Percentiles rank a stretch among this genome's conserved stretches.
Conservation (phyloP, 2,797 vertebrate species). For the Oophaga sylvatica region DNA sequence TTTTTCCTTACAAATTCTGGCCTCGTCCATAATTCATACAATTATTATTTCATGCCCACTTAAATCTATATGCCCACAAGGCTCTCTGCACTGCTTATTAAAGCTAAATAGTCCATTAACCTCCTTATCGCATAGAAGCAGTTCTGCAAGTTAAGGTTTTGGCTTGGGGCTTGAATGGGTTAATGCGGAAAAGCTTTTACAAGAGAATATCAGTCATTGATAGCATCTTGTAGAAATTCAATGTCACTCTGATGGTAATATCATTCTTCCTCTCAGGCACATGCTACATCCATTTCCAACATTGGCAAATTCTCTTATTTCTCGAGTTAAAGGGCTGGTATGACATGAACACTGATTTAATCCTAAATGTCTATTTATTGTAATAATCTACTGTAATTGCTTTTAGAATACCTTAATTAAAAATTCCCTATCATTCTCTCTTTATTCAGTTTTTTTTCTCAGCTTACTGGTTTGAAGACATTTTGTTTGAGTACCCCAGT, state of each 20-base stretch:
- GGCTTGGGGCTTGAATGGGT: background rate
- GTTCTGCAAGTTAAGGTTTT: background rate
- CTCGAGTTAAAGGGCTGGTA: background rate
- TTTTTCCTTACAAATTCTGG: background rate
- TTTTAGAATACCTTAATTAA: too few relatives aligned
- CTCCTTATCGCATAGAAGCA: constrained; percentile 22
- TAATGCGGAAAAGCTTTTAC: constrained; percentile 16
- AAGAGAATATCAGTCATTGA: constrained; percentile 19
- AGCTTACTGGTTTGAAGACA: too few relatives aligned
- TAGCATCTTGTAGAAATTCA: constrained; percentile 10
- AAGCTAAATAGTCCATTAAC: constrained; percentile 16
- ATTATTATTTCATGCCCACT: constrained; percentile 43
- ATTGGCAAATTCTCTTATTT: background rate
- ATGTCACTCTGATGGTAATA: background rate
- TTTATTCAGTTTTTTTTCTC: too few relatives aligned
- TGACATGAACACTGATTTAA: too few relatives aligned
- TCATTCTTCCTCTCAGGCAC: background rate
- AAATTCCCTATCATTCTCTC: too few relatives aligned
- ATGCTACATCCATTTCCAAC: background rate
- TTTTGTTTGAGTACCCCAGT: too few relatives aligned
- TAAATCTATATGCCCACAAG: constrained; percentile 12
- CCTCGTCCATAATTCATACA: constrained; percentile 31
- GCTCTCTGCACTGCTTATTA: constrained; percentile 24
- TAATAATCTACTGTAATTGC: too few relatives aligned
- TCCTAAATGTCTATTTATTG: too few relatives aligned